Evolutionary conservation across 1,140 invertebrate species (phyloP), one percentile per base, ranked within the genome.

Genomic region (Holotrichia oblita): DNA sequence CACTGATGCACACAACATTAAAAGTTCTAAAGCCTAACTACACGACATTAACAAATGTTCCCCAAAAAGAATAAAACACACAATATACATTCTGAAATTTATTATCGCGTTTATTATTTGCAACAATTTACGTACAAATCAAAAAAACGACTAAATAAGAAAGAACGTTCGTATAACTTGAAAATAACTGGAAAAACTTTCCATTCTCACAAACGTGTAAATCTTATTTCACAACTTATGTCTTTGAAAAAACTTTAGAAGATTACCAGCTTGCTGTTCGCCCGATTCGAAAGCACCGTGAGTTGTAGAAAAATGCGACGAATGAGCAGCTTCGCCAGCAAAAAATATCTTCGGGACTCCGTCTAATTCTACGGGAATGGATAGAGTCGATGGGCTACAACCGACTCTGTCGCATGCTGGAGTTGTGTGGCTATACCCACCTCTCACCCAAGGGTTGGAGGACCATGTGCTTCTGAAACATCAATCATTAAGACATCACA

Each of bases 241-340:
- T 41, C 77, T 78, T n/a, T 24, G 72, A 42, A 81, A 77, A 76
- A 44, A 78, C 22, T 82, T 77, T 82, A 88, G 80, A 80, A 90
- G 86, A 27, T 81, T 81, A 82, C 86, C 77, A 14, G 90, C 90
- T 82, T 91, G 90, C 40, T 85, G 83, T 22, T 87, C 79, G 8
- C 91, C 91, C n/a, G 89, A 89, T 61, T 91, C 88, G 79, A 87
- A 91, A 48, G 91, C 91, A 9, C 94, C 94, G 85, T 95, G 93
- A 3, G 91, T 91, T 7, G 94, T 95, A 0, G 93, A 94, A 85
- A 92, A 95, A 84, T 91, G 92, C 40, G 85, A 83, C 20, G 90
- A 85, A 85, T 94, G 91, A 17, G 91, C 90, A 0, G 92, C 93
- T 88, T 95, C 94, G 59, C 94, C 94, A 80, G 93, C 94, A 80